A percentile compares a stretch with the other conserved stretches of the same genome.
phyloP scores from a whole-genome alignment of 2,888 invertebrate species.

The Tipula vernalis region DNA sequence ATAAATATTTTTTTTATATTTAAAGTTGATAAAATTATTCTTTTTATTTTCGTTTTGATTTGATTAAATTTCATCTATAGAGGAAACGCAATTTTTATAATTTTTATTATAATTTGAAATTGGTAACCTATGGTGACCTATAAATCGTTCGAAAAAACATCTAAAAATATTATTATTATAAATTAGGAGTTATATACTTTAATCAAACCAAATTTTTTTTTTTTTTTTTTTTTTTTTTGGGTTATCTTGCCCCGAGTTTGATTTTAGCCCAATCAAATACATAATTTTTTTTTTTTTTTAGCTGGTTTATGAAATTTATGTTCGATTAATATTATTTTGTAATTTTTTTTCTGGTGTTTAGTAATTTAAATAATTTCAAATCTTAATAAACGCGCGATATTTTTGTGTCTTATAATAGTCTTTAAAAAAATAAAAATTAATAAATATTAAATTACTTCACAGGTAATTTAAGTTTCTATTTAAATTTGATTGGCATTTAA shows the following conservation, averaged over 20 bases:
- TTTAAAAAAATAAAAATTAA: background rate
- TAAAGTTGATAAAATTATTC: slow-evolving; percentile 10
- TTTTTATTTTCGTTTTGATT: slow-evolving; percentile 6
- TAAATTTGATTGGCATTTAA: background rate
- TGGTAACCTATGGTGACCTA: background rate
- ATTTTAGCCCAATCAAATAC: slow-evolving; percentile 6
- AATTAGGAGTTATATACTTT: background rate
- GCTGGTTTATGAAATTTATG: background rate
- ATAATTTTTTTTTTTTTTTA: background rate
- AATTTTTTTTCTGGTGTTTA: background rate
- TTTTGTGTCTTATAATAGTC: background rate
- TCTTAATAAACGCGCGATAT: background rate
- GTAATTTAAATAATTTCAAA: background rate
- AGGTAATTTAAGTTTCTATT: slow-evolving; percentile 5
- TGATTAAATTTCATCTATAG: slow-evolving; percentile 13
- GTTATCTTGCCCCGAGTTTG: background rate
- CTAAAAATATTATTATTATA: background rate
- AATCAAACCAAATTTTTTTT: background rate
- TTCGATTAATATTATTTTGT: background rate
- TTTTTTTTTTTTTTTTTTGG: background rate
- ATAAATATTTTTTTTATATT: background rate
- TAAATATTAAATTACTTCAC: background rate
- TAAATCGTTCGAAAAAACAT: background rate
- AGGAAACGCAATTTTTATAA: slow-evolving; percentile 14
- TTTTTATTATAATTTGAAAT: background rate